phyloP scores from a whole-genome alignment of 2,888 invertebrate genomes.

The Malthinus seriepunctatus region DNA sequence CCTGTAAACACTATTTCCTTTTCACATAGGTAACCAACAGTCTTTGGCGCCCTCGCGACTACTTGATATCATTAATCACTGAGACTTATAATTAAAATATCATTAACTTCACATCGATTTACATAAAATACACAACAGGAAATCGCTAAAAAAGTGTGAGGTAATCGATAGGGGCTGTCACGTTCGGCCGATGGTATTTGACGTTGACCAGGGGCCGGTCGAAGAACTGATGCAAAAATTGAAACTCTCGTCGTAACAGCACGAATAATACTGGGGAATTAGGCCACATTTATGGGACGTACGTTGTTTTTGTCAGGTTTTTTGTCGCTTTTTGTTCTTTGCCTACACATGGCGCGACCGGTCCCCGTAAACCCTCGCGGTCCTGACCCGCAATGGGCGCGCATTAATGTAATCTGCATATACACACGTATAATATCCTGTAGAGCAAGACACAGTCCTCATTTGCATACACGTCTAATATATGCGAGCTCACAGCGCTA shows the following conservation, averaged over 20 bases:
- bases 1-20: slow-evolving; percentile 24
- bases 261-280: slow-evolving; percentile 31
- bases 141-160: slow-evolving; percentile 33
- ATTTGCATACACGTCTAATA: slow-evolving; percentile 49
- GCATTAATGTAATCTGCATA: slow-evolving; percentile 40
- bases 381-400: slow-evolving; percentile 38
- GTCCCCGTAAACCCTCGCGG: slow-evolving; percentile 26
- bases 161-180: slow-evolving; percentile 33
- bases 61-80: slow-evolving; percentile 41
- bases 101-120: slow-evolving; percentile 46
- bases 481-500: slow-evolving; percentile 46
- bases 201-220: slow-evolving; percentile 38
- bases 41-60: slow-evolving; percentile 28
- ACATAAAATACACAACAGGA: slow-evolving; percentile 40
- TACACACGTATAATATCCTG: slow-evolving; percentile 41
- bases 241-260: slow-evolving; percentile 30
- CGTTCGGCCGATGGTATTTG: slow-evolving; percentile 35
- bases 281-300: slow-evolving; percentile 23
- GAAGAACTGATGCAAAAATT: slow-evolving; percentile 28
- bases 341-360: slow-evolving; percentile 32
- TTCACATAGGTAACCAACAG: slow-evolving; percentile 21
- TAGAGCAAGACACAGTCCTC: slow-evolving; percentile 44
- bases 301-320: slow-evolving; percentile 46
- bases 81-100: slow-evolving; percentile 46
- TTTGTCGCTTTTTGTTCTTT: slow-evolving; percentile 45